These are phyloP conservation scores for Melikaiella ostensackeni DNA, from an alignment of 2,888 invertebrate genomes.

Conservation along the genomic window DNA sequence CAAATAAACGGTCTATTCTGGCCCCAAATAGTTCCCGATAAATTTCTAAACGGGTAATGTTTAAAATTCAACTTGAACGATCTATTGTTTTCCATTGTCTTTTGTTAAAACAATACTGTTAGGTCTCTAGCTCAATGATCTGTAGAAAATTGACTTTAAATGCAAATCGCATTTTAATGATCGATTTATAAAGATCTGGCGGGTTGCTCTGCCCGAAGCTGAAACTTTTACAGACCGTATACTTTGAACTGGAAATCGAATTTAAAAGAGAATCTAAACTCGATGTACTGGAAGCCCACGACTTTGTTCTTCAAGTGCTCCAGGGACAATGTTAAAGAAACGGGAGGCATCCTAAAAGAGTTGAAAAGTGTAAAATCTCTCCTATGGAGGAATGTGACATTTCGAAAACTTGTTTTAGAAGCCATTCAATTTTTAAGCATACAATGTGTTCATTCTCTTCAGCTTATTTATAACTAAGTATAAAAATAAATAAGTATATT, in stretches of 20 bases:
- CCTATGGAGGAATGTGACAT: neutral
- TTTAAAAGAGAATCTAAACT: slow-evolving; percentile 38
- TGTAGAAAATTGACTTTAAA: slow-evolving; percentile 30
- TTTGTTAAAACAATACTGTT: slow-evolving; percentile 11
- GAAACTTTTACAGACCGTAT: slow-evolving; percentile 35
- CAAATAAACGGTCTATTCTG: no score
- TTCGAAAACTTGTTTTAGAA: neutral
- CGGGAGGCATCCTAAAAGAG: neutral
- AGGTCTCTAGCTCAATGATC: slow-evolving; percentile 15
- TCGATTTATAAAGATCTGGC: slow-evolving; percentile 19
- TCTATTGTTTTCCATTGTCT: neutral
- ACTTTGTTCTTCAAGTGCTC: slow-evolving; percentile 35
- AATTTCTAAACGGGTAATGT: no score
- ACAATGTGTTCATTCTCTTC: neutral
- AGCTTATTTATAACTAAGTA: no score
- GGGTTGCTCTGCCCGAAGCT: slow-evolving; percentile 13
- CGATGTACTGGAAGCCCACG: slow-evolving; percentile 28
- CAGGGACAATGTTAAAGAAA: neutral
- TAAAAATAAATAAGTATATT: no score
- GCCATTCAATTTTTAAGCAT: neutral
- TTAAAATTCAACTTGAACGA: neutral
- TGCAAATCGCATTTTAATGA: slow-evolving; percentile 35
- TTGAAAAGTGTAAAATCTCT: neutral
- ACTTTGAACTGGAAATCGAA: slow-evolving; percentile 36
- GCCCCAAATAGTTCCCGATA: no score